phyloP scores from a whole-genome alignment of 2,797 vertebrate genomes.

The Notoglanidium macrostoma region DNA sequence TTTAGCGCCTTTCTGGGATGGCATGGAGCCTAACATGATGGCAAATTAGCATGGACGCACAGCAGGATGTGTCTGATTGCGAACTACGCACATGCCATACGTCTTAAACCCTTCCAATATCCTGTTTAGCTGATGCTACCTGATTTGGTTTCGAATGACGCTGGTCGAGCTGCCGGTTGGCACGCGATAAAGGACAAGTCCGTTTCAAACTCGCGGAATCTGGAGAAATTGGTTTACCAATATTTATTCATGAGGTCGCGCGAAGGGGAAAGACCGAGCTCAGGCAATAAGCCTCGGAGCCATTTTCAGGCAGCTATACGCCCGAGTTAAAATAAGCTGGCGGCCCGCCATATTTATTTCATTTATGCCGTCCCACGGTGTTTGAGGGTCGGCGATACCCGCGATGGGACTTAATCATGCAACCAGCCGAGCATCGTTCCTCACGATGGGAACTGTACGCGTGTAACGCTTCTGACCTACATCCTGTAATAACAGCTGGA shows the following conservation, averaged over 20 bases:
- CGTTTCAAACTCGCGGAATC: not conserved
- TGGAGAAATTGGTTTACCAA: slow-evolving; percentile 4
- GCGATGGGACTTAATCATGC: slow-evolving; percentile 38
- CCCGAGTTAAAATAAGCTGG: not conserved
- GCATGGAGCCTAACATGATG: slow-evolving; percentile 52
- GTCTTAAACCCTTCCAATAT: not conserved
- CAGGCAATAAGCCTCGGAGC: slow-evolving; percentile 3
- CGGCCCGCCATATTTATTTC: slow-evolving; percentile 27
- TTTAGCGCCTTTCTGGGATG: slow-evolving; percentile 53
- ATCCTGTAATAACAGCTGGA: not conserved
- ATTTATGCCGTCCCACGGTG: slow-evolving; percentile 16
- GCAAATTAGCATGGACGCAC: slow-evolving; percentile 19
- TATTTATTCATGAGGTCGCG: slow-evolving; percentile 34
- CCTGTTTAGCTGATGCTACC: not conserved
- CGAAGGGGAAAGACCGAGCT: not conserved
- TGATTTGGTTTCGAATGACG: not conserved
- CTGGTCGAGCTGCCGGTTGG: not conserved
- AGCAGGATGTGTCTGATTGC: not conserved
- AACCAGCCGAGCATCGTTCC: slow-evolving; percentile 24
- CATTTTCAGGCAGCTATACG: not conserved
- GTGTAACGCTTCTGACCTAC: not conserved
- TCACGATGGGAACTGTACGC: not conserved
- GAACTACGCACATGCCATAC: not conserved
- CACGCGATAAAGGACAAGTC: not conserved
- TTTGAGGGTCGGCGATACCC: slow-evolving; percentile 28